A percentile compares a stretch with the other conserved stretches of the same genome.
phyloP scores from a whole-genome alignment of 2,888 invertebrate species.

The Invenusta paracnida region DNA sequence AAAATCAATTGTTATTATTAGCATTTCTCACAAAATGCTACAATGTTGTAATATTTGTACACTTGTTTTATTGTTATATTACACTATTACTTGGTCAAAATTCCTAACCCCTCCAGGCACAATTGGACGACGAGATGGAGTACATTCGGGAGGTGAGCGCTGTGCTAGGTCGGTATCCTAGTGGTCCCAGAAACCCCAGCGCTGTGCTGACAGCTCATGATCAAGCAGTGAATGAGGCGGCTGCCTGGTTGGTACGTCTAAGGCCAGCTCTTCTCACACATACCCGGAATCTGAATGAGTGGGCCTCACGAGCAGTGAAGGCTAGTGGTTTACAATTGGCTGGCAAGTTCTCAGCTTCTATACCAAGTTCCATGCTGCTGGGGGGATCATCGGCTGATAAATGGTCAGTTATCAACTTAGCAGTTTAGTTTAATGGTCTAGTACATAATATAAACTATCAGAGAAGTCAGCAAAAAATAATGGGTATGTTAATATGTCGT shows the following conservation, averaged over 20 bases:
- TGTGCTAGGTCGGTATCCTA: slow-evolving; percentile 39
- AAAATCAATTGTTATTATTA: no score
- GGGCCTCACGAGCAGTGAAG: slow-evolving; percentile 31
- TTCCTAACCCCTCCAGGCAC: neutral
- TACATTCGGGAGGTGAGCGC: slow-evolving; percentile 40
- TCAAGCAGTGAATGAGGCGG: slow-evolving; percentile 41
- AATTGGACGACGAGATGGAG: slow-evolving; percentile 38
- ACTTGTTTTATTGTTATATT: no score
- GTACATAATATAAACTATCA: no score
- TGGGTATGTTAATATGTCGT: no score
- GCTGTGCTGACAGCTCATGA: slow-evolving; percentile 43
- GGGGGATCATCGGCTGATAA: neutral
- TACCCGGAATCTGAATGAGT: slow-evolving; percentile 31
- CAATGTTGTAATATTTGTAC: no score
- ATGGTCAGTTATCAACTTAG: no score
- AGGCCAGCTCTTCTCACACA: slow-evolving; percentile 42
- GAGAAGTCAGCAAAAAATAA: no score
- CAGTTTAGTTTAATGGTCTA: no score
- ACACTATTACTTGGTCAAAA: no score
- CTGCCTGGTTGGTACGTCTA: slow-evolving; percentile 40
- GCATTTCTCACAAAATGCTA: no score
- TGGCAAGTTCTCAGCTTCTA: neutral
- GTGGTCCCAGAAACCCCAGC: slow-evolving; percentile 37
- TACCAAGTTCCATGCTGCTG: neutral
- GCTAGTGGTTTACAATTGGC: slow-evolving; percentile 38